Percentiles rank a stretch among this genome's conserved stretches.
phyloP scores from a whole-genome alignment of 2,888 invertebrate genomes.

The Orthosia gothica region DNA sequence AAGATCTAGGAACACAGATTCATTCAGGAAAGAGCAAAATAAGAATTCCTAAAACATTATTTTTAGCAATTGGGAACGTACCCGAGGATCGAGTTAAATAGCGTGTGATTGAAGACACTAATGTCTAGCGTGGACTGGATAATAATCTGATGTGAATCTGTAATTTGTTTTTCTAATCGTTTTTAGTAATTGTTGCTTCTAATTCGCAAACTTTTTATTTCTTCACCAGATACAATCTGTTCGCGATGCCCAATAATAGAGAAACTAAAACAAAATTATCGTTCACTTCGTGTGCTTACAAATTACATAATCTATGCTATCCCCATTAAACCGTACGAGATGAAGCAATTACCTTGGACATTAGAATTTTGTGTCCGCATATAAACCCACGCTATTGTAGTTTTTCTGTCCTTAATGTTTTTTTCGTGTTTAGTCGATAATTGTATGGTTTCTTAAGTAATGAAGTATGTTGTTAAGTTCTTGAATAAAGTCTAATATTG shows the following conservation, averaged over 20 bases:
- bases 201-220: conserved; percentile 1
- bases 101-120: too few species aligned
- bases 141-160: too few species aligned
- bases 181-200: not conserved
- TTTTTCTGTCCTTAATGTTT: conserved; percentile 33
- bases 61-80: too few species aligned
- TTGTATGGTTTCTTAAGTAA: conserved; percentile 16
- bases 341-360: conserved; percentile 52
- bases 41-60: too few species aligned
- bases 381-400: conserved; percentile 32
- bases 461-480: not conserved
- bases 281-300: conserved; percentile 8
- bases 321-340: conserved; percentile 25
- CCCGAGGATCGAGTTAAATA: too few species aligned
- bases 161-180: not conserved
- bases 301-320: conserved; percentile 33
- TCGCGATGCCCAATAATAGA: conserved; percentile 16
- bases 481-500: not conserved
- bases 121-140: too few species aligned
- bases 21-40: too few species aligned
- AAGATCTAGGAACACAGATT: too few species aligned
- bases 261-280: conserved; percentile 16
- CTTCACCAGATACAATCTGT: not conserved
- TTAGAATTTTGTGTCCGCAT: conserved; percentile 41
- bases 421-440: conserved; percentile 38